Base-by-base conservation (phyloP, 1,140 invertebrate genomes). In the Diuraphis noxia region DNA sequence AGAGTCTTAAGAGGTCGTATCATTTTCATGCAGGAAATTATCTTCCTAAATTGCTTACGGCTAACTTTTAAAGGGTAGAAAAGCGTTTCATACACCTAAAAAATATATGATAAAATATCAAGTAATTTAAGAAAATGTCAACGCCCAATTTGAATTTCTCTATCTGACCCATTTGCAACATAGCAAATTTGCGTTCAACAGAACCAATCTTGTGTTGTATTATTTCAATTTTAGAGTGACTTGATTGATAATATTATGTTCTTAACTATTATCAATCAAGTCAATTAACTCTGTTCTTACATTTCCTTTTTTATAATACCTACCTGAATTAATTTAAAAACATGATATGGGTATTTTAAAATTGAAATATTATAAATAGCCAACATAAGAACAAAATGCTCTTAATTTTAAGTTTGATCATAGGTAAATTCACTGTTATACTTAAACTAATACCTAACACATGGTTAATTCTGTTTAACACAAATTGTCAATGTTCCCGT, bases 61-160 rank as follows among this genome's bases (percentile, higher is more conserved):
- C 96, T 96, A 92, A 98, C 97, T 92, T 96, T 95, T 84, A 98
- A 94, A 30, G 97, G 97, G 93, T 96, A 95, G 94, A 98, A 98
- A 84, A 98, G 95, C 72, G 97, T 96, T 92, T 95, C 93, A 94
- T 98, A 98, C 23, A 98, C 96, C 96, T 97, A 94, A 38, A 49
- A 82, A 40, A 36, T 90, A 30, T 46, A 34, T 17, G 30, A 40
- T 56, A 56, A 56, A 56, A 56, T 30, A 38, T n/a, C 1, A n/a
- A 84, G 0, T 34, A 84, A 43, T 84, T n/a, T 43, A n/a, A 41
- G 25, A 82, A 10, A 7, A 63, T 30, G 25, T 72, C 13, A 17
- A 13, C 13, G 10, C 56, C n/a, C 13, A 17, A 72, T 72, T 72
- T 72, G 1, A n/a, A 17, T 72, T n/a, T 72, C 56, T 72, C 10